These are phyloP conservation scores for Gadus chalcogrammus DNA, from an alignment of 2,113 vertebrate genomes.

Conservation along the genomic window DNA sequence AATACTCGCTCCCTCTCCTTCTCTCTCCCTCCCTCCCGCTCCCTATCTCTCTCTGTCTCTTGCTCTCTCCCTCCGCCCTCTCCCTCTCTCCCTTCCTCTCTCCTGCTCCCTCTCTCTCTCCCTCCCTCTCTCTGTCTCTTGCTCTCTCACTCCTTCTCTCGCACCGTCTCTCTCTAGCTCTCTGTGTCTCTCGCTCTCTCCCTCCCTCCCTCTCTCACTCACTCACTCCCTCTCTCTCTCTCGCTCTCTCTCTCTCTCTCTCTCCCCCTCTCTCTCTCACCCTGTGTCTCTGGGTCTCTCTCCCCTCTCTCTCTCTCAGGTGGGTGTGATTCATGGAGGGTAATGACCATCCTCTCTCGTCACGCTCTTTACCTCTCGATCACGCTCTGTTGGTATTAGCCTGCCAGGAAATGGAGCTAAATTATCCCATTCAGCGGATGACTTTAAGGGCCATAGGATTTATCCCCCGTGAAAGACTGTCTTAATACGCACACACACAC, in stretches of 20 bases:
- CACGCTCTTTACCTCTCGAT: conserved; percentile 55
- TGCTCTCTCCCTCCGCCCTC: not conserved
- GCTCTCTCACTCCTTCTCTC: not conserved
- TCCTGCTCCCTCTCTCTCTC: not conserved
- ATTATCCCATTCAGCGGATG: conserved; percentile 52
- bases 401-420: conserved; percentile 56
- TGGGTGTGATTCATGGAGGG: conserved; percentile 45
- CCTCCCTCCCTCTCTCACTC: not conserved
- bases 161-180: not conserved
- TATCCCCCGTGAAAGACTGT: conserved; percentile 28
- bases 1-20: not conserved
- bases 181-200: not conserved
- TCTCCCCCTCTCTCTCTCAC: conserved; percentile 6
- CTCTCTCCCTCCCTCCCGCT: not conserved
- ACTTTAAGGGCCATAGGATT: conserved; percentile 53
- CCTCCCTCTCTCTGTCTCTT: not conserved
- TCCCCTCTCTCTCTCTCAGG: conserved; percentile 19
- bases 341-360: conserved; percentile 43
- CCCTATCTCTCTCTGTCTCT: not conserved
- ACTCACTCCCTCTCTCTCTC: not conserved
- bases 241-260: not conserved
- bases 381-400: conserved; percentile 47
- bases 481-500: conserved; percentile 7
- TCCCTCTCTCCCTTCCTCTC: not conserved
- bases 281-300: conserved; percentile 18